These are phyloP conservation scores for Ameiurus melas DNA, from an alignment of 2,113 vertebrate species.

Conservation along the genomic window DNA sequence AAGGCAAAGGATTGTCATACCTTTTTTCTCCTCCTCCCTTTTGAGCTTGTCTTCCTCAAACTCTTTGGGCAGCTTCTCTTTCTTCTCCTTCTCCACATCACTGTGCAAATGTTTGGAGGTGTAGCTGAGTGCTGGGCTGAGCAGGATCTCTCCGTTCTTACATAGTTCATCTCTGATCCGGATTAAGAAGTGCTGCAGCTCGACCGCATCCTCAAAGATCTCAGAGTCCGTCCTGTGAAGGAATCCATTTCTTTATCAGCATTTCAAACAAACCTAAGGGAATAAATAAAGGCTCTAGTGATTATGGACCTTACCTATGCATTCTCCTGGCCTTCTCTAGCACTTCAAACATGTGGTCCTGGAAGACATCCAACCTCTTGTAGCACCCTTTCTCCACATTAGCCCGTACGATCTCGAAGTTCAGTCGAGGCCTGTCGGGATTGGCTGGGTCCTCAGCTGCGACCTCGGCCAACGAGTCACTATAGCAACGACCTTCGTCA, in stretches of 20 bases:
- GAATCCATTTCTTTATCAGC: conserved; percentile 5
- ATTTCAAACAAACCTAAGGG: background rate
- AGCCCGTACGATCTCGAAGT: conserved; percentile 92
- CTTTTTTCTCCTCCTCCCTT: conserved; percentile 96
- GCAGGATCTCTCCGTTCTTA: conserved; percentile 97
- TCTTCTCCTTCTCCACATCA: conserved; percentile 97
- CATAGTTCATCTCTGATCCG: conserved; percentile 96
- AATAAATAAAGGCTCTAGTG: background rate
- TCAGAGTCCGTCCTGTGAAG: conserved; percentile 90
- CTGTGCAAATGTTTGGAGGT: conserved; percentile 95
- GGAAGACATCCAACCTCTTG: conserved; percentile 92
- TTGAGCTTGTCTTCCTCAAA: conserved; percentile 96
- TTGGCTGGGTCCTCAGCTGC: conserved; percentile 84
- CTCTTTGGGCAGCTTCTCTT: conserved; percentile 94
- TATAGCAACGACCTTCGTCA: conserved; percentile 98
- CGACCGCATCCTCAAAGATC: conserved; percentile 97
- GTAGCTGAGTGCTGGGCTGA: conserved; percentile 95
- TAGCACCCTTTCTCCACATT: conserved; percentile 93
- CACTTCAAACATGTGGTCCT: conserved; percentile 99
- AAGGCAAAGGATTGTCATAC: conserved; percentile 61
- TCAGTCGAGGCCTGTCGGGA: conserved; percentile 83
- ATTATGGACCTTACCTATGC: conserved; percentile 81
- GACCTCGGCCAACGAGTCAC: conserved; percentile 96
- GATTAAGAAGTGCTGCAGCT: conserved; percentile 98
- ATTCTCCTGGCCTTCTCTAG: conserved; percentile 91